Evolutionary conservation across 2,113 vertebrate species (phyloP).

Genomic region (Hippopotamus amphibius): DNA sequence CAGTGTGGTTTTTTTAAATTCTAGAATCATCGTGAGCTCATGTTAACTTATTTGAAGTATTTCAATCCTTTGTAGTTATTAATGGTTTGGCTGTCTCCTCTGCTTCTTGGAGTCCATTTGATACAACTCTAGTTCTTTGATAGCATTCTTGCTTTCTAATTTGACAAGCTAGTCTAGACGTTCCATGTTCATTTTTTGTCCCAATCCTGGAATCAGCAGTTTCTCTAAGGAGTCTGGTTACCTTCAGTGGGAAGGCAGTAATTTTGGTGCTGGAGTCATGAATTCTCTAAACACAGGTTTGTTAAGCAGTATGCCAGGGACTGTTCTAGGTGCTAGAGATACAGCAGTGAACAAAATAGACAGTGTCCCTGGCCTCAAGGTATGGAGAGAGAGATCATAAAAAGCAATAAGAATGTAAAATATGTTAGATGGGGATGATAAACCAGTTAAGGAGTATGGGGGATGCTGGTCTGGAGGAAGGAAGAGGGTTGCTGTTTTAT

Average conservation of each 20-base stretch:
- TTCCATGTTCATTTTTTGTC: background rate
- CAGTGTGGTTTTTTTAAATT: background rate
- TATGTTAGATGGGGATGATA: background rate
- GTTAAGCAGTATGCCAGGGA: background rate
- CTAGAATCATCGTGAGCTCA: background rate
- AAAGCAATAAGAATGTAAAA: background rate
- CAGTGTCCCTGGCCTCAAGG: background rate
- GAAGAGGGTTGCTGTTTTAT: background rate
- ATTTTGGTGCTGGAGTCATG: conserved; percentile 5
- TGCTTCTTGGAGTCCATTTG: background rate
- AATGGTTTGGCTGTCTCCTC: background rate
- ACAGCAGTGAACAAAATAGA: background rate
- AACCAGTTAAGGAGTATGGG: background rate
- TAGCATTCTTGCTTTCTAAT: background rate
- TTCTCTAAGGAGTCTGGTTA: background rate
- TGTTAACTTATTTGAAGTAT: background rate
- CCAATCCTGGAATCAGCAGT: background rate
- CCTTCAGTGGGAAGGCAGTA: background rate
- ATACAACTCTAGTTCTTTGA: background rate
- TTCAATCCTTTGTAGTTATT: background rate
- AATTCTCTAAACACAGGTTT: conserved; percentile 25
- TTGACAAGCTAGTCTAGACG: background rate
- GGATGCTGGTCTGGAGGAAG: background rate
- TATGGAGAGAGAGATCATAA: background rate
- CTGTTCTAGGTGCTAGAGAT: background rate